Evolutionary conservation across 2,797 vertebrate genomes (phyloP).

Genomic region (Coranthus polyacanthus): DNA sequence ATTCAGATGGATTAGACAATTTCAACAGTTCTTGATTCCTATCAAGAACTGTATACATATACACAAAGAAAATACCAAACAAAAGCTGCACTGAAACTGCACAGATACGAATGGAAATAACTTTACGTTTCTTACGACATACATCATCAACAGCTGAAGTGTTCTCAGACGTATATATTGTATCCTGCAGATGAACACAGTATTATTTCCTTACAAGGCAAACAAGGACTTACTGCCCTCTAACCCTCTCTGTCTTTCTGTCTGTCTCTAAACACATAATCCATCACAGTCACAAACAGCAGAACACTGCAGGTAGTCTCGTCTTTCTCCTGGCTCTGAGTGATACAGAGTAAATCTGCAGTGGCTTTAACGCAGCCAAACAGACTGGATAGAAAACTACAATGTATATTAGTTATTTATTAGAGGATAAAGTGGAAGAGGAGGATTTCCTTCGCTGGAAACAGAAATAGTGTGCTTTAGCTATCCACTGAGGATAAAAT

Average conservation of each 20-base stretch:
- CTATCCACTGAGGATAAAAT: conserved; percentile 5
- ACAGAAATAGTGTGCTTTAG: not conserved
- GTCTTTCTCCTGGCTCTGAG: conserved; percentile 37
- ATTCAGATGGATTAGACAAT: too few species aligned
- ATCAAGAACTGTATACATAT: too few species aligned
- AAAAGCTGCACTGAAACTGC: too few species aligned
- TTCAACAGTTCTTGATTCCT: too few species aligned
- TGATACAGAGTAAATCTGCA: conserved; percentile 45
- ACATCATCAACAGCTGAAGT: conserved; percentile 1
- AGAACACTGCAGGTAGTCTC: conserved; percentile 53
- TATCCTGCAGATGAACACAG: conserved; percentile 14
- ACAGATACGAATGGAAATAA: too few species aligned
- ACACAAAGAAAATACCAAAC: too few species aligned
- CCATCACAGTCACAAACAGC: conserved; percentile 67
- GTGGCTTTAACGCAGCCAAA: conserved; percentile 32
- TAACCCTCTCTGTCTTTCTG: conserved; percentile 42
- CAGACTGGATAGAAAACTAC: conserved; percentile 21
- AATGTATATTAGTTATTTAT: conserved; percentile 33
- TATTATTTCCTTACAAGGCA: conserved; percentile 41
- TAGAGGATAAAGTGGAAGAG: conserved; percentile 4
- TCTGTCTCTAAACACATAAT: conserved; percentile 60
- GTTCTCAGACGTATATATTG: conserved; percentile 24
- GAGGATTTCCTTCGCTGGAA: conserved; percentile 20
- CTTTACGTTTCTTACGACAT: not conserved
- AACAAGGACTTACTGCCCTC: conserved; percentile 56